These are phyloP conservation scores for Parascotia fuliginaria DNA, from an alignment of 2,888 invertebrate genomes.

Conservation along the genomic window DNA sequence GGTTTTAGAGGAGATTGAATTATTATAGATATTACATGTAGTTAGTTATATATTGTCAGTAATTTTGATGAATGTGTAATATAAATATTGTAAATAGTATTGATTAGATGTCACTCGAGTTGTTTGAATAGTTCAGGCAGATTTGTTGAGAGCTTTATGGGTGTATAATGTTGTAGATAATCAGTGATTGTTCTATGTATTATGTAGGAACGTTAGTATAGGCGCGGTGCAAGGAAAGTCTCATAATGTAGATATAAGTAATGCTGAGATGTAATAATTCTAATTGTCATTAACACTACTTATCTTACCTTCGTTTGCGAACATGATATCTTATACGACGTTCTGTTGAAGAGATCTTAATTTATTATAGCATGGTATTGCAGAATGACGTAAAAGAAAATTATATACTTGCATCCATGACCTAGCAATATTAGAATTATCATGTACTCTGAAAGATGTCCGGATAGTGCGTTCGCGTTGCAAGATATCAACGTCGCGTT, in stretches of 20 bases:
- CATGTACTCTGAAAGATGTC: conserved; percentile 13
- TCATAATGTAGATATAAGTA: conserved; percentile 50
- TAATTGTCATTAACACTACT: conserved; percentile 31
- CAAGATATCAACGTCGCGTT: no score
- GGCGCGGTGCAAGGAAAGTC: conserved; percentile 64
- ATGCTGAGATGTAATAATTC: conserved; percentile 28
- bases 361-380: conserved; percentile 23
- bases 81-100: conserved; percentile 61
- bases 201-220: conserved; percentile 49
- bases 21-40: conserved; percentile 39
- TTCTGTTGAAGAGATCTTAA: conserved; percentile 19
- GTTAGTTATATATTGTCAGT: conserved; percentile 38
- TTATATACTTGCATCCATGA: conserved; percentile 32
- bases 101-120: conserved; percentile 39
- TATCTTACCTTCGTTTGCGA: conserved; percentile 17
- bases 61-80: conserved; percentile 56
- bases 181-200: conserved; percentile 46
- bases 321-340: conserved; percentile 10
- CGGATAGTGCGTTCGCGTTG: no score
- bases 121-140: conserved; percentile 53
- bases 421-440: conserved; percentile 25
- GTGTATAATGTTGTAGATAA: conserved; percentile 41
- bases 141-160: conserved; percentile 68
- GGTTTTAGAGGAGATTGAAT: conserved; percentile 44
- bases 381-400: conserved; percentile 17